phyloP scores from a whole-genome alignment of 2,888 invertebrate genomes.

The Xylocampa areola region DNA sequence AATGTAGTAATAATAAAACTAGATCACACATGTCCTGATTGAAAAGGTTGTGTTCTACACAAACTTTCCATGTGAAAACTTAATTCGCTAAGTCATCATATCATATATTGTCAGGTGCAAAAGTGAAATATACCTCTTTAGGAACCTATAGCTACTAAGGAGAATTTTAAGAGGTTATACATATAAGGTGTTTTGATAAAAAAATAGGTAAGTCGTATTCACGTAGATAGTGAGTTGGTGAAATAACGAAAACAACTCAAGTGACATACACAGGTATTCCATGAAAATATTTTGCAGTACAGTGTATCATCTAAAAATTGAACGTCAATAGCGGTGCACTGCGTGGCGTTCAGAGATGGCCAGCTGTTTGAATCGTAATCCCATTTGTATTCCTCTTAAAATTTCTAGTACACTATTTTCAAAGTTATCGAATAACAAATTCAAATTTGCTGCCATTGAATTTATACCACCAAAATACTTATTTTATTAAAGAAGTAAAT shows the following conservation, averaged over 20 bases:
- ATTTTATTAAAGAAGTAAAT: too few relatives aligned
- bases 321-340: not conserved
- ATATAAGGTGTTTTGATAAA: slow-evolving; percentile 3
- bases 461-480: too few relatives aligned
- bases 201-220: slow-evolving; percentile 6
- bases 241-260: slow-evolving; percentile 10
- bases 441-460: not conserved
- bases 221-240: slow-evolving; percentile 2
- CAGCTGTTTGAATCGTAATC: not conserved
- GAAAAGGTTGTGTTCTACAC: too few relatives aligned
- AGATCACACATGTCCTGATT: too few relatives aligned
- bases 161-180: too few relatives aligned
- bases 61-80: too few relatives aligned
- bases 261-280: slow-evolving; percentile 3
- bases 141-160: too few relatives aligned
- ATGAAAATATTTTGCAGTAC: slow-evolving; percentile 7
- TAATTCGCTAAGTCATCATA: too few relatives aligned
- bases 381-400: not conserved
- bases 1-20: too few relatives aligned
- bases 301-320: slow-evolving; percentile 8
- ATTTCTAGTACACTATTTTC: not conserved
- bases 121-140: too few relatives aligned
- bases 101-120: too few relatives aligned
- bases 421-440: too few relatives aligned
- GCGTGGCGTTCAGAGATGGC: not conserved